Conservation (phyloP, 2,888 invertebrate genomes). For the Polylopha cassiicola region DNA sequence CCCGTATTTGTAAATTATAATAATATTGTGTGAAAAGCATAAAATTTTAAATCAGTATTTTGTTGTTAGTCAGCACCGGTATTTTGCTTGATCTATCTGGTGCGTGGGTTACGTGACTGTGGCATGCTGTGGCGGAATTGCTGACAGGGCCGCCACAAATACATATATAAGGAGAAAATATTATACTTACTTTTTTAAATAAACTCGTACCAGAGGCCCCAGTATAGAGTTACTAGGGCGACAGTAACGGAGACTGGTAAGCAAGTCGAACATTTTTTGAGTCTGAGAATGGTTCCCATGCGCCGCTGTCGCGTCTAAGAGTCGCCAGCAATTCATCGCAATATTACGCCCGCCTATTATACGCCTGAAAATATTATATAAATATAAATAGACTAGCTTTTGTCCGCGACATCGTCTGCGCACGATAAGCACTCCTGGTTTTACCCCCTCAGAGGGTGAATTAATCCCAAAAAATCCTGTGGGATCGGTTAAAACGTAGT, state of each 20-base stretch:
- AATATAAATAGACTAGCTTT: neutral
- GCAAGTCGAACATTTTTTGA: constrained; percentile 66
- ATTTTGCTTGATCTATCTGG: too few relatives aligned
- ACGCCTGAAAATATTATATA: constrained; percentile 36
- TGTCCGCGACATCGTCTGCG: too few relatives aligned
- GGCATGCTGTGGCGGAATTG: too few relatives aligned
- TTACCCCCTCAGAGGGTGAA: neutral
- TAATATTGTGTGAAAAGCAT: too few relatives aligned
- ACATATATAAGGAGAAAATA: constrained; percentile 4
- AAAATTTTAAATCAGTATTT: too few relatives aligned
- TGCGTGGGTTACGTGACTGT: too few relatives aligned
- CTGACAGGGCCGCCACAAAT: too few relatives aligned
- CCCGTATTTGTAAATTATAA: too few relatives aligned
- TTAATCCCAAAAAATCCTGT: neutral
- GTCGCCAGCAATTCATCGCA: constrained; percentile 78
- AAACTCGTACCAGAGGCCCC: constrained; percentile 79
- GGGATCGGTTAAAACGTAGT: too few relatives aligned
- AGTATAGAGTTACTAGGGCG: constrained; percentile 74
- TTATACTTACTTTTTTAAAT: constrained; percentile 71
- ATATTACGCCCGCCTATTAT: constrained; percentile 66
- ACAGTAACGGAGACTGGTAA: constrained; percentile 75
- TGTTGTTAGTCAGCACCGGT: too few relatives aligned
- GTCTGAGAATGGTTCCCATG: constrained; percentile 54
- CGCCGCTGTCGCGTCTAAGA: constrained; percentile 74
- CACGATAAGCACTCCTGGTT: too few relatives aligned